phyloP scores from a whole-genome alignment of 2,888 invertebrate genomes.

The Epirrhoe alternata region DNA sequence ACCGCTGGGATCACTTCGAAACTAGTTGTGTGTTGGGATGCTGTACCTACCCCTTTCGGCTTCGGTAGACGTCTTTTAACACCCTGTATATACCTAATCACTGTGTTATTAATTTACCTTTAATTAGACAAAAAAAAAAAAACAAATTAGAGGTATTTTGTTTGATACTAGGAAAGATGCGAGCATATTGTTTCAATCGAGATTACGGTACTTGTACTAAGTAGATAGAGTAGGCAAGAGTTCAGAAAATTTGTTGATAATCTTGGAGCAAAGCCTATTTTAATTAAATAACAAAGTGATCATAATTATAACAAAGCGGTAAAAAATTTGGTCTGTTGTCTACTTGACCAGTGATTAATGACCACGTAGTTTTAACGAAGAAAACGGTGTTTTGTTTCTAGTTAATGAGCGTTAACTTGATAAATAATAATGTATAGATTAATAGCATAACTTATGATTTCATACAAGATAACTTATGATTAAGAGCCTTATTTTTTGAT shows the following conservation, averaged over 20 bases:
- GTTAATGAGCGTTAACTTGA: conserved; percentile 74
- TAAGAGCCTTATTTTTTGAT: conserved; percentile 42
- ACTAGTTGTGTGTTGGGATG: too few species aligned
- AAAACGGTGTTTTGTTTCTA: conserved; percentile 70
- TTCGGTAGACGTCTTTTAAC: too few species aligned
- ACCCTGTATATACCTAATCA: too few species aligned
- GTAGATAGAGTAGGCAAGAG: too few species aligned
- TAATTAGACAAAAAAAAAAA: too few species aligned
- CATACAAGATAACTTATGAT: conserved; percentile 3
- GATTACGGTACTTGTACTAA: too few species aligned
- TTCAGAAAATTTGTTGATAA: neutral
- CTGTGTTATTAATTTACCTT: too few species aligned
- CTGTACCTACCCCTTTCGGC: too few species aligned
- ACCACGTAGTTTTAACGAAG: conserved; percentile 59
- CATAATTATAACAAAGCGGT: neutral
- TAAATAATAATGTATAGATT: conserved; percentile 62
- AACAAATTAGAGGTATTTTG: too few species aligned
- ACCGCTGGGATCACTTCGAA: too few species aligned
- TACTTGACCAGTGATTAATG: conserved; percentile 66
- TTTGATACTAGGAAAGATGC: too few species aligned
- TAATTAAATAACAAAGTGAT: conserved; percentile 21
- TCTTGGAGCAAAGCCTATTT: conserved; percentile 23
- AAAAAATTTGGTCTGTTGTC: conserved; percentile 37
- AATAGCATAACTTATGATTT: conserved; percentile 13
- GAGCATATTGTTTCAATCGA: too few species aligned